phyloP scores from a whole-genome alignment of 2,888 invertebrate genomes.

The Emesis furor region DNA sequence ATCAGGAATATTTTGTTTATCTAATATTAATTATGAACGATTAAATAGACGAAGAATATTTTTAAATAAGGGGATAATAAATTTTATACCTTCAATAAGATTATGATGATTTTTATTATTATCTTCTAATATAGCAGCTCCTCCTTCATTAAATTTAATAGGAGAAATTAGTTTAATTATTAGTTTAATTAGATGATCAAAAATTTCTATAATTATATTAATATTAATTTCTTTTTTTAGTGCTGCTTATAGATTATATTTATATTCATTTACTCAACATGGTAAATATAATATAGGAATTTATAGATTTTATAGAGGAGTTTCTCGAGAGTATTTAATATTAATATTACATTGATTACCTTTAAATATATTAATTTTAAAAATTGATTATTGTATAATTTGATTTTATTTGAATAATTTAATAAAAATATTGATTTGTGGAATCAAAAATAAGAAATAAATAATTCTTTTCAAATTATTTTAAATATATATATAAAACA shows the following conservation, averaged over 20 bases:
- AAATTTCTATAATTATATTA: slow-evolving; percentile 89
- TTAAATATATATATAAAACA: slow-evolving; percentile 85
- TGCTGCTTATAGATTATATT: slow-evolving; percentile 93
- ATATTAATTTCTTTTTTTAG: slow-evolving; percentile 93
- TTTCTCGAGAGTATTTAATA: slow-evolving; percentile 92
- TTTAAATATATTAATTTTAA: slow-evolving; percentile 93
- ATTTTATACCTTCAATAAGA: slow-evolving; percentile 91
- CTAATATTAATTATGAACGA: slow-evolving; percentile 93
- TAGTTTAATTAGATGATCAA: slow-evolving; percentile 91
- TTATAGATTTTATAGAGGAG: slow-evolving; percentile 89
- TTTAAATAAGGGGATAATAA: slow-evolving; percentile 93
- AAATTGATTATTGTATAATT: slow-evolving; percentile 88
- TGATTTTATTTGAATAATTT: slow-evolving; percentile 93
- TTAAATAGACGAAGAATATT: slow-evolving; percentile 92
- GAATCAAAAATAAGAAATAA: slow-evolving; percentile 91
- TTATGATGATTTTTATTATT: slow-evolving; percentile 94
- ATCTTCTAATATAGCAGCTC: slow-evolving; percentile 93
- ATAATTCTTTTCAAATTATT: slow-evolving; percentile 85
- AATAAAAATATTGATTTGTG: slow-evolving; percentile 94
- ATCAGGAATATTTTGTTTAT: slow-evolving; percentile 93
- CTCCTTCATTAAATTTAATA: slow-evolving; percentile 94
- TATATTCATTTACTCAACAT: slow-evolving; percentile 93
- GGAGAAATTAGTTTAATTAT: slow-evolving; percentile 94
- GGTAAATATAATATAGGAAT: slow-evolving; percentile 89
- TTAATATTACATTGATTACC: slow-evolving; percentile 93